phyloP scores from a whole-genome alignment of 2,797 vertebrate species.

The Pseudocheirus occidentalis region DNA sequence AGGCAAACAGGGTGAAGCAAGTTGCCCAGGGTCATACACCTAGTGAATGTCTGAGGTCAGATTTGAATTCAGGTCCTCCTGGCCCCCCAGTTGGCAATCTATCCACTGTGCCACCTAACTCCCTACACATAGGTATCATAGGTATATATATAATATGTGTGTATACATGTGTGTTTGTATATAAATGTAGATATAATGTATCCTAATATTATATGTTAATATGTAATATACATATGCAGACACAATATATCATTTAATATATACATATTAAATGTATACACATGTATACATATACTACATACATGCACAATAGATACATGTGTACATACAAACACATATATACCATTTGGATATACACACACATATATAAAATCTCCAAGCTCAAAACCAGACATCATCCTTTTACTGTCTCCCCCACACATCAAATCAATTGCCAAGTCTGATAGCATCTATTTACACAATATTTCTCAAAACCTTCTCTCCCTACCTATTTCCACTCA shows the following conservation, averaged over 20 bases:
- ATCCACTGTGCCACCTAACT: neutral
- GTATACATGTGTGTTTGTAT: too few relatives aligned
- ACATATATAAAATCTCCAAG: neutral
- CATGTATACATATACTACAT: too few relatives aligned
- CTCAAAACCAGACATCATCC: neutral
- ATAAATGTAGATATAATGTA: too few relatives aligned
- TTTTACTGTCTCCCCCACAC: neutral
- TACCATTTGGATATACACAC: neutral
- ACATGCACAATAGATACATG: too few relatives aligned
- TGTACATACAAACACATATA: too few relatives aligned
- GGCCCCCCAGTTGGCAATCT: too few relatives aligned
- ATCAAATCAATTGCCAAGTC: neutral
- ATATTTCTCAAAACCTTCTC: neutral
- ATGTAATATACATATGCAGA: too few relatives aligned
- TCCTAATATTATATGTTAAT: too few relatives aligned
- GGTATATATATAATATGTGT: too few relatives aligned
- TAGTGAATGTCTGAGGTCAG: neutral
- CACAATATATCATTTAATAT: too few relatives aligned
- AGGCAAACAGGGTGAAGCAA: neutral
- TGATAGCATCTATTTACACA: neutral
- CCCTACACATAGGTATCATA: neutral
- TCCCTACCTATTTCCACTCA: neutral
- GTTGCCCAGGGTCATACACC: neutral
- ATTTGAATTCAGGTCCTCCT: neutral
- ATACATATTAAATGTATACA: too few relatives aligned